These are phyloP conservation scores for Myrmophylax atrothorax DNA, from an alignment of 2,113 vertebrate genomes.

Conservation along the genomic window DNA sequence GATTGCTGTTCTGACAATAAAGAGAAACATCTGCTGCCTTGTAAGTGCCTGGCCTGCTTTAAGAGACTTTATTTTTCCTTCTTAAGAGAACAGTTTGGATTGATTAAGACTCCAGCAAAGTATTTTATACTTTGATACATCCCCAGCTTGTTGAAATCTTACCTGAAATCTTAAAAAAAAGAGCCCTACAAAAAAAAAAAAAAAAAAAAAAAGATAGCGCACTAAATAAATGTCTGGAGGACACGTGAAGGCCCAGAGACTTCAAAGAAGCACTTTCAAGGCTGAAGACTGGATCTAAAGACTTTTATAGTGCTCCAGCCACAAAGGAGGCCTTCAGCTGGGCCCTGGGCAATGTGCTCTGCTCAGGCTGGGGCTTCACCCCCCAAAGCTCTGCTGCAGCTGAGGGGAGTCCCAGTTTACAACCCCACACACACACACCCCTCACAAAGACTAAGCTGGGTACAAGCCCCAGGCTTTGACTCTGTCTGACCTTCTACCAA, in stretches of 20 bases:
- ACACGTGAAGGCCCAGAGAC: background rate
- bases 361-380: background rate
- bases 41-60: background rate
- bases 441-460: background rate
- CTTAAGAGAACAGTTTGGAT: slow-evolving; percentile 42
- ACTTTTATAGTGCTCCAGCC: background rate
- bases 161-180: slow-evolving; percentile 20
- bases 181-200: background rate
- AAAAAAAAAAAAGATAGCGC: background rate
- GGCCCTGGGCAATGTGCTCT: background rate
- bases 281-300: background rate
- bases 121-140: slow-evolving; percentile 12
- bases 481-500: background rate
- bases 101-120: slow-evolving; percentile 36
- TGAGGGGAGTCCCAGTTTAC: background rate
- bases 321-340: background rate
- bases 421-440: background rate
- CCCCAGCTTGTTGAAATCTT: slow-evolving; percentile 32
- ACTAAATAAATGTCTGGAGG: slow-evolving; percentile 10
- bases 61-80: slow-evolving; percentile 16
- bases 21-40: slow-evolving; percentile 60
- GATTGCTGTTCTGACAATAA: slow-evolving; percentile 52
- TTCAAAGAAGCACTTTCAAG: slow-evolving; percentile 42
- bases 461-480: background rate
- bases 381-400: background rate